phyloP scores from a whole-genome alignment of 37 sponge, comb jelly and placozoan species.

The Halisarca cf. caerulea region DNA sequence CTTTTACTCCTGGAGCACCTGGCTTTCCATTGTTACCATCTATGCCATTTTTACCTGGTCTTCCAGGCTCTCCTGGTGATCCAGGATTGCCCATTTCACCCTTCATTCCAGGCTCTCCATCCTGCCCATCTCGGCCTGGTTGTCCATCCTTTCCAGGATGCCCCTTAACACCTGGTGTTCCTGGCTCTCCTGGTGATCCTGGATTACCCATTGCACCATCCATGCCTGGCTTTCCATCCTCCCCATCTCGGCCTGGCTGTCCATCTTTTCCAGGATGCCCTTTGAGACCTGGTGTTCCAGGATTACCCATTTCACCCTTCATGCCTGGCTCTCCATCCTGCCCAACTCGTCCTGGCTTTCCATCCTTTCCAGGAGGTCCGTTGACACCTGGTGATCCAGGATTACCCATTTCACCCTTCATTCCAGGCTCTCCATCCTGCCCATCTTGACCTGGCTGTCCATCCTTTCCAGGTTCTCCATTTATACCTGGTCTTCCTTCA shows the following conservation, averaged over 20 bases:
- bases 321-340: not conserved
- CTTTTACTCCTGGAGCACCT: not conserved
- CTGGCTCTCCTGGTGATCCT: not conserved
- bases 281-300: not conserved
- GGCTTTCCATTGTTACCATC: no score
- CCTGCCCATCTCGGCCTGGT: not conserved
- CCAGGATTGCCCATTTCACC: not conserved
- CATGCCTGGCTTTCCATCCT: not conserved
- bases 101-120: not conserved
- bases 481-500: not conserved
- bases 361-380: not conserved
- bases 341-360: not conserved
- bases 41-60: no score
- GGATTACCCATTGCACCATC: no score
- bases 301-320: no score
- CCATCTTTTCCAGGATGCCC: not conserved
- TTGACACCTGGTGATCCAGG: not conserved
- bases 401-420: not conserved
- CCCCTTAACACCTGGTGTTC: no score
- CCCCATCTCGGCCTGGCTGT: not conserved
- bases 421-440: conserved; percentile 8
- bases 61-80: not conserved
- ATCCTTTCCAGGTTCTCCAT: not conserved
- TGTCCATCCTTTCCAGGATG: not conserved
- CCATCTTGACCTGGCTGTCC: not conserved